Evolutionary conservation across 1,140 invertebrate genomes (phyloP).

Genomic region (Campoletis sonorensis): DNA sequence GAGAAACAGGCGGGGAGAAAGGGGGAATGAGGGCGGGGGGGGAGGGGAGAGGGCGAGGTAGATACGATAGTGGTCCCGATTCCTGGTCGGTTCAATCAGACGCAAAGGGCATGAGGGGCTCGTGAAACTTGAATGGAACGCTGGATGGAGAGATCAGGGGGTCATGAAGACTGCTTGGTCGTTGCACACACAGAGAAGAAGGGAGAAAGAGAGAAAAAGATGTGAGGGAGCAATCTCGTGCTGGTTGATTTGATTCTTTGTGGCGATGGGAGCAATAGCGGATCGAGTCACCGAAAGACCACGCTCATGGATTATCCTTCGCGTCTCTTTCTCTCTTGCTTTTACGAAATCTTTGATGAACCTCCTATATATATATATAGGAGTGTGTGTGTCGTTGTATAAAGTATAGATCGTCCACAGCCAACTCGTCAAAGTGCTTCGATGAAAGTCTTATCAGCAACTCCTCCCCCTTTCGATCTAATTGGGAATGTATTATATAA

Average conservation of each 20-base stretch:
- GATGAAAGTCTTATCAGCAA: constrained; percentile 18
- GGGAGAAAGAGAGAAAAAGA: not conserved
- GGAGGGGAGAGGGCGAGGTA: constrained; percentile 42
- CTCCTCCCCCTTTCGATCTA: constrained; percentile 5
- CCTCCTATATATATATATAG: not conserved
- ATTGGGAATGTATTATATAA: not conserved
- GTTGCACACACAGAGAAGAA: constrained; percentile 16
- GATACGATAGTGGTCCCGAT: constrained; percentile 27
- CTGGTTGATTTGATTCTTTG: constrained; percentile 74
- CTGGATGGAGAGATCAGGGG: constrained; percentile 43
- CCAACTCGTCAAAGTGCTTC: constrained; percentile 20
- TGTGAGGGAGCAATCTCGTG: constrained; percentile 64
- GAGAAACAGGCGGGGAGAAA: not conserved
- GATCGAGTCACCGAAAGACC: constrained; percentile 67
- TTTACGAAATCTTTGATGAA: constrained; percentile 49
- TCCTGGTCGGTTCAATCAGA: constrained; percentile 63
- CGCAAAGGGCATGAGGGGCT: constrained; percentile 61
- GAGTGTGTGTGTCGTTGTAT: not conserved
- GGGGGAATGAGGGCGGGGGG: too few species aligned
- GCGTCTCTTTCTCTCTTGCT: constrained; percentile 58
- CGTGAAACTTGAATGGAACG: constrained; percentile 60
- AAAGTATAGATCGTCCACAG: not conserved
- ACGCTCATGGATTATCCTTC: constrained; percentile 64
- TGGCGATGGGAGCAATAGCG: constrained; percentile 66
- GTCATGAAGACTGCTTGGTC: constrained; percentile 26